Evolutionary conservation across 2,113 vertebrate species (phyloP).

Genomic region (Ciconia stormi): DNA sequence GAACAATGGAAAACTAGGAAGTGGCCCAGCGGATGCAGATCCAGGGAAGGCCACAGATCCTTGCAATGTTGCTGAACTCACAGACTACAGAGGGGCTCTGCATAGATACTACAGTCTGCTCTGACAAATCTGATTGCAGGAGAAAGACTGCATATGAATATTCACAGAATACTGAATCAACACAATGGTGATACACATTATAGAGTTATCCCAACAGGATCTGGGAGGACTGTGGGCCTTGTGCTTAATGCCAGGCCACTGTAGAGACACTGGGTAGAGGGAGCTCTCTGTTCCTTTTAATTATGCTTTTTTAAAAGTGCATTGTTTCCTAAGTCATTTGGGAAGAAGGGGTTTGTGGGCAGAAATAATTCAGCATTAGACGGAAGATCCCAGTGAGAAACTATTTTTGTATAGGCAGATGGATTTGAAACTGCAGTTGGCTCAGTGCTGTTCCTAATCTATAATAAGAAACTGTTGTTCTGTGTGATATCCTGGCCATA

Average conservation of each 20-base stretch:
- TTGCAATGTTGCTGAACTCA: background rate
- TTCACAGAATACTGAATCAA: background rate
- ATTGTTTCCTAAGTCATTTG: background rate
- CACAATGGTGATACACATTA: background rate
- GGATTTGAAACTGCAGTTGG: conserved; percentile 59
- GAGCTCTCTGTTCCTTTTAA: background rate
- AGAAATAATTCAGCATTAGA: conserved; percentile 55
- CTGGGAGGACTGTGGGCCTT: background rate
- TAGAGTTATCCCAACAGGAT: background rate
- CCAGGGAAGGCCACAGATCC: background rate
- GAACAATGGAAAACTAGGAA: background rate
- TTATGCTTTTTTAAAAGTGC: background rate
- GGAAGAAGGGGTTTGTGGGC: background rate
- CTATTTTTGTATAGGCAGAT: conserved; percentile 59
- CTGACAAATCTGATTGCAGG: background rate
- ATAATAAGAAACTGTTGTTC: conserved; percentile 59
- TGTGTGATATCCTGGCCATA: conserved; percentile 63
- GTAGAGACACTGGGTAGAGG: background rate
- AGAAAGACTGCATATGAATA: background rate
- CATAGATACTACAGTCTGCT: background rate
- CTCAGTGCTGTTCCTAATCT: conserved; percentile 53
- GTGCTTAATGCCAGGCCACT: background rate
- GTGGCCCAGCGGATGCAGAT: background rate
- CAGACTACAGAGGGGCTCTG: background rate
- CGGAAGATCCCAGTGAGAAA: conserved; percentile 49